Conservation (phyloP, 2,888 invertebrate genomes). For the Oscheius onirici region DNA sequence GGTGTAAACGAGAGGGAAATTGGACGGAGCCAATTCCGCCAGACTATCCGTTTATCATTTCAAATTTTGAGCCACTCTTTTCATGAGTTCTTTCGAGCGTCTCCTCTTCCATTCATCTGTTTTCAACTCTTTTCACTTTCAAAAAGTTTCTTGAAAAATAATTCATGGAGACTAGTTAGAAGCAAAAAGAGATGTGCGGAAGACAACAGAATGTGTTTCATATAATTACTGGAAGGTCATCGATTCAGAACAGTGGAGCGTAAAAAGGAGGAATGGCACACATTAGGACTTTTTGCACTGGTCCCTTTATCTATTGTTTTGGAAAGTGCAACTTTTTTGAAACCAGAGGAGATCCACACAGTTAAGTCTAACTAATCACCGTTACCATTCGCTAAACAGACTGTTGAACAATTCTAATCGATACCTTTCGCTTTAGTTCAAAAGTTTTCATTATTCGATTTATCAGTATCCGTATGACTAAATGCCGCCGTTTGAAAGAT, state of each 20-base stretch:
- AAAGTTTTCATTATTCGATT: too few species aligned
- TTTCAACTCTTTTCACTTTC: not conserved
- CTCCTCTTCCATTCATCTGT: not conserved
- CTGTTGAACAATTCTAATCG: too few species aligned
- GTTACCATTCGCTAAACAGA: too few species aligned
- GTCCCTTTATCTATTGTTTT: not conserved
- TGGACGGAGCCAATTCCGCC: not conserved
- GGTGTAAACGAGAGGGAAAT: slow-evolving; percentile 6
- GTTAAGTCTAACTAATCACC: too few species aligned
- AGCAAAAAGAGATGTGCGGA: not conserved
- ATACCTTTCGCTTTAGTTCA: too few species aligned
- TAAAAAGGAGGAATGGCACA: slow-evolving; percentile 12
- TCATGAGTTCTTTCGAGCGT: not conserved
- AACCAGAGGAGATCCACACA: too few species aligned
- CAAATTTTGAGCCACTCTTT: slow-evolving; percentile 2
- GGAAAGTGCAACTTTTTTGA: too few species aligned
- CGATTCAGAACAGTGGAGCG: slow-evolving; percentile 30
- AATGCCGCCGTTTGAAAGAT: too few species aligned
- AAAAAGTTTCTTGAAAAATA: not conserved
- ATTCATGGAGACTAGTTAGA: not conserved
- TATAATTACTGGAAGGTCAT: slow-evolving; percentile 31
- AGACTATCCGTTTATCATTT: not conserved
- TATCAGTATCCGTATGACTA: too few species aligned
- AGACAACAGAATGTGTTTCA: slow-evolving; percentile 18
- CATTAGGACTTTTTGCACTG: not conserved